Conservation (phyloP, 2,888 invertebrate genomes). For the Dynastes tityus region DNA sequence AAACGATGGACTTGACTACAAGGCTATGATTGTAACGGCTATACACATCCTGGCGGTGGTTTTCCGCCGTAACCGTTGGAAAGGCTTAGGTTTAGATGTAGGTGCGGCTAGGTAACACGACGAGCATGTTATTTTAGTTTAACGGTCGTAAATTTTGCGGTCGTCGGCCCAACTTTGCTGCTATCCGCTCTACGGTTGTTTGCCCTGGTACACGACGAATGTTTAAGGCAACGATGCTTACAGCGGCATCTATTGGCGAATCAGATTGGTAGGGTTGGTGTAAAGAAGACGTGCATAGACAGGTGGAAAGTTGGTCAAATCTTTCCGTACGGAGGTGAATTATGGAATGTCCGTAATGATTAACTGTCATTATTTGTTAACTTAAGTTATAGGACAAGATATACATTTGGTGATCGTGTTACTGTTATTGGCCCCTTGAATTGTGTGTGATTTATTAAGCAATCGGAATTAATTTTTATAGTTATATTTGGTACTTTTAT, state of each 20-base stretch:
- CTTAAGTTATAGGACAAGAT: no score
- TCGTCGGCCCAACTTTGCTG: background rate
- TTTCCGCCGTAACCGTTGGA: background rate
- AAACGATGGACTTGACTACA: background rate
- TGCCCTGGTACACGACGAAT: background rate
- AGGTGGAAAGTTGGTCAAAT: no score
- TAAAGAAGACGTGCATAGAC: no score
- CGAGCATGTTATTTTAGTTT: conserved; percentile 25
- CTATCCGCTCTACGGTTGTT: background rate
- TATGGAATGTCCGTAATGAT: no score
- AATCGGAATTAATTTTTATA: no score
- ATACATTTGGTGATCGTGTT: no score
- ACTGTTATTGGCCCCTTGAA: no score
- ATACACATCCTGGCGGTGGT: background rate
- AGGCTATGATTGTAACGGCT: background rate
- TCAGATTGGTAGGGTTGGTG: no score
- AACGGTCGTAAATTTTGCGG: conserved; percentile 21
- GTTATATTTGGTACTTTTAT: no score
- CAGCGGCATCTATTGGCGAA: background rate
- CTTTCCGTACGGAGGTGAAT: no score
- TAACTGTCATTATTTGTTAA: no score
- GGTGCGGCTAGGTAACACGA: background rate
- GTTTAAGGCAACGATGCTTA: background rate
- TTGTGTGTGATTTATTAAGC: no score
- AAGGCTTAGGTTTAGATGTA: background rate